Conservation (phyloP, 2,797 vertebrate genomes). For the Neomorphus geoffroyi region DNA sequence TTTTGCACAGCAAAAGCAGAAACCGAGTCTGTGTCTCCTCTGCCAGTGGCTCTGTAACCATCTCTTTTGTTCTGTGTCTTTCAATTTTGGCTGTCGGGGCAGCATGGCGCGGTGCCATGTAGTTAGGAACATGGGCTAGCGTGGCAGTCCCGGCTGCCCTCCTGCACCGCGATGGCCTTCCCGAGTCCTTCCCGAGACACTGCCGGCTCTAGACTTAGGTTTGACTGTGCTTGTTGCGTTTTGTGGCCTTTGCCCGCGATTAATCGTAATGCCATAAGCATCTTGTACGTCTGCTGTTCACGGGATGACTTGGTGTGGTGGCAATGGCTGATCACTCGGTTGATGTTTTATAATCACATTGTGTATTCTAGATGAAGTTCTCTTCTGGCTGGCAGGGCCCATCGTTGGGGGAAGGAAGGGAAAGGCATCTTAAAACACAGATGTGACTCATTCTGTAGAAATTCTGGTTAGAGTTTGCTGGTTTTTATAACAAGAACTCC, state of each 20-base stretch:
- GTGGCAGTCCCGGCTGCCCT: background rate
- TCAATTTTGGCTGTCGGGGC: background rate
- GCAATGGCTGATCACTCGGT: constrained; percentile 18
- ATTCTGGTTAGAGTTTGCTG: constrained; percentile 13
- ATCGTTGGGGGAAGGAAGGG: background rate
- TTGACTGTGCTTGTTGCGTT: background rate
- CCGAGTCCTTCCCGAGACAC: background rate
- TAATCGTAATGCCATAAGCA: background rate
- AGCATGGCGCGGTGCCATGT: background rate
- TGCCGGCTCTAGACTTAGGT: background rate
- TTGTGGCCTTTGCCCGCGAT: background rate
- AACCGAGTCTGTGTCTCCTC: background rate
- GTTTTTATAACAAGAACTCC: constrained; percentile 6
- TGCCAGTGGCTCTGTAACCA: background rate
- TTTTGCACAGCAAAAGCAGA: background rate
- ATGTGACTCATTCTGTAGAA: constrained; percentile 51
- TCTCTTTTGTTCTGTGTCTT: background rate
- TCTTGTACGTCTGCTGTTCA: background rate
- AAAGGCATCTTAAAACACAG: constrained; percentile 30
- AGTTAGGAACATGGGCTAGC: background rate
- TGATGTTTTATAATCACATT: constrained; percentile 9
- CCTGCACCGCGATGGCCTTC: background rate
- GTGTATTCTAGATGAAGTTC: constrained; percentile 38
- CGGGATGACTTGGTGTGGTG: constrained; percentile 15
- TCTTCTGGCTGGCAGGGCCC: constrained; percentile 28